phyloP scores from a whole-genome alignment of 2,888 invertebrate species.

The Caenorhabditis panamensis region DNA sequence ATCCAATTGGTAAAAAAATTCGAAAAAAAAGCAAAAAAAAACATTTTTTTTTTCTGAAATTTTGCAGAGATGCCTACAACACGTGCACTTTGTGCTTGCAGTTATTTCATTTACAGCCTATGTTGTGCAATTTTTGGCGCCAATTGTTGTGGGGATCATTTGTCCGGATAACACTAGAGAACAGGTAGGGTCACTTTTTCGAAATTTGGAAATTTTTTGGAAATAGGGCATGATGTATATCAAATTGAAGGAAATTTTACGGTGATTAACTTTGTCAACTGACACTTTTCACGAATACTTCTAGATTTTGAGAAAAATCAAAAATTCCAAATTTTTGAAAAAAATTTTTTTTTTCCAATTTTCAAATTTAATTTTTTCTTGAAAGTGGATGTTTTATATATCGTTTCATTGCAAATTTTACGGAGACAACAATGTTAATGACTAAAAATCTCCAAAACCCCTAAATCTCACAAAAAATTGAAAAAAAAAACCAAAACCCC shows the following conservation, averaged over 20 bases:
- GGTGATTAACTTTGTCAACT: constrained; percentile 5
- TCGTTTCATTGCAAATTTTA: background rate
- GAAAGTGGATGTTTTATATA: background rate
- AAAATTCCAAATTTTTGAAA: background rate
- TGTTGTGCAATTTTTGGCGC: constrained; percentile 49
- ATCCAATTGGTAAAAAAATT: constrained; percentile 58
- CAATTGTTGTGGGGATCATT: constrained; percentile 54
- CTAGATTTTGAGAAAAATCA: background rate
- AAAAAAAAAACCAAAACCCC: background rate
- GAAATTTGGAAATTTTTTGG: background rate
- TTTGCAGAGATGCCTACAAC: constrained; percentile 52
- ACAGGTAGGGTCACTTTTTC: constrained; percentile 39
- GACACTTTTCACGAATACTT: background rate
- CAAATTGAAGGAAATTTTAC: background rate
- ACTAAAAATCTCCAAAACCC: background rate
- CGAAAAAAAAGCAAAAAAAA: too few species aligned
- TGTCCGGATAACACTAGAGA: constrained; percentile 63
- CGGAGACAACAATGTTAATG: too few species aligned
- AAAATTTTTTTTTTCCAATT: background rate
- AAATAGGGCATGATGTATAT: background rate
- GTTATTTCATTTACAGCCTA: constrained; percentile 60
- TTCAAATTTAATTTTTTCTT: background rate
- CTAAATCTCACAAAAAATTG: background rate
- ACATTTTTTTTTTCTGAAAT: too few species aligned
- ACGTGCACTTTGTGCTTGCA: constrained; percentile 63